Evolutionary conservation across 2,888 invertebrate genomes (phyloP), one percentile per base, ranked within the genome.

Genomic region (Ecliptopera silaceata): DNA sequence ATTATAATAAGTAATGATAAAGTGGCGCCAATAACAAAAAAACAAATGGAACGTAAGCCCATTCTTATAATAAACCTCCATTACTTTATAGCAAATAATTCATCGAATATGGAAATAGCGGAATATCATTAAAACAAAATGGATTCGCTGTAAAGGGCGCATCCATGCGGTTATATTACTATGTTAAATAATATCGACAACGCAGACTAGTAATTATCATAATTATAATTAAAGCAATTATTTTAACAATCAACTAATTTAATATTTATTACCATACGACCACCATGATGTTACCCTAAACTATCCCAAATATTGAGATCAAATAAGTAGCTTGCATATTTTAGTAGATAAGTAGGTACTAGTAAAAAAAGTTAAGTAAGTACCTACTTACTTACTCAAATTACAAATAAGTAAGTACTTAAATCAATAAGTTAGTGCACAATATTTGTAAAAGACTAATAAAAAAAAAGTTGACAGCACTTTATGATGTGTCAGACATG

Each of bases 211-310:
- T 8, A 12, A 32, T 61, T 65, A 57, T 57, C 59, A 56, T 65
- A 62, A 56, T 49, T 52, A 52, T 42, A 59, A 59, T 53, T 50
- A 22, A 51, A 39, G 34, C 55, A 63, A 65, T 65, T 65, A 59
- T 34, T 55, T 43, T 47, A 41, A 55, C 48, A 53, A 63, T 63
- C 50, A 53, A 47, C 45, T 46, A 41, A 22, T 15, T 29, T 43
- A 54, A 56, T 47, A 49, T 48, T 56, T 55, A 47, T 36, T 47
- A 55, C 52, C 3, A 13, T 22, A 42, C 26, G 43, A 43, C 43
- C 43, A 43, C 43, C 43, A 10, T 17, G 43, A 8, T 29, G 15
- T 22, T 42, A 39, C 36, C 15, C n/a, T 26, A 8, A 8, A 26
- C 26, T 8, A 8, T 6, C 10, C 6, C 26, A 6, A 26, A 2